Conservation (phyloP, 2,888 invertebrate species). For the Eutolmus rufibarbis region DNA sequence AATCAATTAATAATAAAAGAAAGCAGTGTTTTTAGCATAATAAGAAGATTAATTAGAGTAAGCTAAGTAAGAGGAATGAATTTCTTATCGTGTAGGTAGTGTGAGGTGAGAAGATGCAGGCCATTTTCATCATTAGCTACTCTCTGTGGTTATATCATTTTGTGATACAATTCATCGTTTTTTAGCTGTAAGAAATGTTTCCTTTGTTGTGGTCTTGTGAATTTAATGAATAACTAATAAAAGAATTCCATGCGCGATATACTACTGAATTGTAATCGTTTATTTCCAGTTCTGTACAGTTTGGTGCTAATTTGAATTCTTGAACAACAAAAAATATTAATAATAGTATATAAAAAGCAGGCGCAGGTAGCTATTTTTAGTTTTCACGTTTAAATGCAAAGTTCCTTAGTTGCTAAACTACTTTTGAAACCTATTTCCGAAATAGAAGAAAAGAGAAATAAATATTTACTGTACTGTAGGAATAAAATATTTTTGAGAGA, state of each 20-base stretch:
- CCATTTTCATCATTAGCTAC: slow-evolving; percentile 29
- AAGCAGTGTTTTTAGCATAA: slow-evolving; percentile 4
- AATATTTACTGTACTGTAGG: neutral
- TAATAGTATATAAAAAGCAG: neutral
- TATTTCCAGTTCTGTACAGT: neutral
- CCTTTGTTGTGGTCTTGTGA: neutral
- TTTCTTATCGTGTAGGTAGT: neutral
- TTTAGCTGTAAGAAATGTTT: slow-evolving; percentile 1
- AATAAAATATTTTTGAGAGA: neutral
- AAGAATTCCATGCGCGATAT: neutral
- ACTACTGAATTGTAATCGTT: neutral
- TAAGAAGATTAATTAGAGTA: neutral
- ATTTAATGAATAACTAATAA: neutral
- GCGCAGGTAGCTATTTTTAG: neutral
- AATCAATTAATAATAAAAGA: neutral
- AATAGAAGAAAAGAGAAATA: neutral
- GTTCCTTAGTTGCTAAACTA: neutral
- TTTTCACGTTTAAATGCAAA: neutral
- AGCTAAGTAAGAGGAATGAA: neutral
- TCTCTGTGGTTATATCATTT: slow-evolving; percentile 18
- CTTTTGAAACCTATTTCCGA: neutral
- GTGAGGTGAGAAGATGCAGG: slow-evolving; percentile 19
- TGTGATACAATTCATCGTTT: slow-evolving; percentile 15
- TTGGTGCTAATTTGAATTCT: neutral
- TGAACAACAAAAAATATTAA: neutral